phyloP scores from a whole-genome alignment of 2,888 invertebrate species.

The Strigamia transsilvanica region DNA sequence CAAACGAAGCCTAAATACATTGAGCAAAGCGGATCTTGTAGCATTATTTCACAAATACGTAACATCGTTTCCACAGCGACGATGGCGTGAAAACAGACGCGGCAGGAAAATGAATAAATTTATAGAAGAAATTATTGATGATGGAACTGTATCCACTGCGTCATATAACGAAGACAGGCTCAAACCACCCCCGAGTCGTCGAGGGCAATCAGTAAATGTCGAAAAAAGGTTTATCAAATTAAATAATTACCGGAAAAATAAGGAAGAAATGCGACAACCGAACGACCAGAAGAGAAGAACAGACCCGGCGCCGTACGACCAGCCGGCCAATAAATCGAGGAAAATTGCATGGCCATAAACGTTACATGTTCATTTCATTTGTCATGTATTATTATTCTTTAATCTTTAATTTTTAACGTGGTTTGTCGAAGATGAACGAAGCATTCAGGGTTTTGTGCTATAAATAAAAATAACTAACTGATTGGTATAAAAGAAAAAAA shows the following conservation, averaged over 20 bases:
- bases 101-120: constrained; percentile 42
- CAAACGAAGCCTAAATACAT: neutral
- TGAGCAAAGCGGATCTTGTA: constrained; percentile 22
- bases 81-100: constrained; percentile 18
- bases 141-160: too few relatives aligned
- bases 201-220: neutral
- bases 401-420: neutral
- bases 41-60: constrained; percentile 49
- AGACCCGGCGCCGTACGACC: neutral
- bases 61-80: constrained; percentile 12
- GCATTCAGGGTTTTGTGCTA: too few relatives aligned
- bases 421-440: too few relatives aligned
- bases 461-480: too few relatives aligned
- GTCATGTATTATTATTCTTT: neutral
- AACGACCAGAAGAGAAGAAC: neutral
- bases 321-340: neutral
- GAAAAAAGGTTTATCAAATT: neutral
- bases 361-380: neutral
- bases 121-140: neutral
- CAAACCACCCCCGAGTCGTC: neutral
- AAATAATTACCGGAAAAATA: neutral
- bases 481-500: too few relatives aligned
- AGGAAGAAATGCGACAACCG: neutral
- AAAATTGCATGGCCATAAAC: constrained; percentile 1
- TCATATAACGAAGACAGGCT: neutral